Conservation (phyloP, 2,888 invertebrate genomes). For the Drosophila suboccidentalis region DNA sequence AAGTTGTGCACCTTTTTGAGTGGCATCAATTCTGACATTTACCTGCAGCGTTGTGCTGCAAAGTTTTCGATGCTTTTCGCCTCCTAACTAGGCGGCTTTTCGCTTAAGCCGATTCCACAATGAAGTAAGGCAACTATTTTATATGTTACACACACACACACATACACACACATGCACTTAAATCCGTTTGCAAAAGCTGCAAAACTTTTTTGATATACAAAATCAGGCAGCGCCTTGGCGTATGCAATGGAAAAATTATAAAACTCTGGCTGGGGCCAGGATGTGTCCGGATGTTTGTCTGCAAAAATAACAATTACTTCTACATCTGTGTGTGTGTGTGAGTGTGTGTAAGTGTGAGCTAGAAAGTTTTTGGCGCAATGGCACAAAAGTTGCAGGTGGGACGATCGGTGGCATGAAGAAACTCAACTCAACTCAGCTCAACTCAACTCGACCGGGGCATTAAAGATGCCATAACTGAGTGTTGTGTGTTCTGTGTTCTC, state of each 20-base stretch:
- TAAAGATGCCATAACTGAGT: constrained; percentile 77
- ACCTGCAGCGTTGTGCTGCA: constrained; percentile 79
- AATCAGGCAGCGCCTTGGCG: constrained; percentile 58
- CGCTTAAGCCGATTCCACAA: constrained; percentile 64
- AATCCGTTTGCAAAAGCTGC: constrained; percentile 44
- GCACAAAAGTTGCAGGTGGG: constrained; percentile 61
- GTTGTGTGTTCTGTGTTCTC: constrained; percentile 25
- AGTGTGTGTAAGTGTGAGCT: constrained; percentile 25
- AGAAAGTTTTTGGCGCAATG: constrained; percentile 75
- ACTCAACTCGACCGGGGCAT: constrained; percentile 53
- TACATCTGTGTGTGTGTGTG: constrained; percentile 31
- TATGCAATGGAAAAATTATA: constrained; percentile 62
- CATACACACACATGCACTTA: constrained; percentile 11
- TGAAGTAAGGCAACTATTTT: constrained; percentile 42
- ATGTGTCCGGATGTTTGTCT: constrained; percentile 70
- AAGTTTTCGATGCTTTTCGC: constrained; percentile 51
- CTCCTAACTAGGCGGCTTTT: constrained; percentile 34
- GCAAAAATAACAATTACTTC: constrained; percentile 62
- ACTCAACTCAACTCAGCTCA: constrained; percentile 30
- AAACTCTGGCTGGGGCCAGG: constrained; percentile 49
- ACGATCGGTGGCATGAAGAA: constrained; percentile 46
- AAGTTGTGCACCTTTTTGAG: constrained; percentile 73
- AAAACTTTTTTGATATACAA: constrained; percentile 65
- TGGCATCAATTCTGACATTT: constrained; percentile 84
- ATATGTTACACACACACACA: constrained; percentile 4